Evolutionary conservation across 2,797 vertebrate genomes (phyloP), one percentile per base, ranked within the genome.

Genomic region (Diglossa cyanea): DNA sequence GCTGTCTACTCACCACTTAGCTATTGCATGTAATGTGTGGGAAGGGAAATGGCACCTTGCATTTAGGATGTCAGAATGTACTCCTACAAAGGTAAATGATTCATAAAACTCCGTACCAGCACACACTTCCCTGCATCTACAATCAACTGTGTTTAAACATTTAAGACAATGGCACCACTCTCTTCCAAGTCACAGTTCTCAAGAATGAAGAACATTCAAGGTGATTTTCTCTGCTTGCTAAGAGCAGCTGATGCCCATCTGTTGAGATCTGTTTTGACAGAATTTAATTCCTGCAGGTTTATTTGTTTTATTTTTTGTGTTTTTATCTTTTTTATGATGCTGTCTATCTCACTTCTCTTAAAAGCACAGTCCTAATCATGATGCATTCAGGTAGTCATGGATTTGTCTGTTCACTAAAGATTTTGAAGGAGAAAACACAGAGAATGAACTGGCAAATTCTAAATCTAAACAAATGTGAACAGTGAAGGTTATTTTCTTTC

Each of bases 31-130:
- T 57, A 76, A 44, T 10, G 39, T 45, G 48, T 77, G 65, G 83
- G 72, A 92, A 90, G 40, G n/a, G 45, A 90, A 93, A 79, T 6
- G 4, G 55, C 81, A 81, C 15, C 44, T 31, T 85, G 40, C 42
- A 61, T 65, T 94, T 73, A 67, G 71, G 57, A 82, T 61, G 71
- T 61, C 77, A 92, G 76, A 57, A 90, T 66, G 75, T 72, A 80
- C 67, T 82, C 88, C 72, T 74, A 18, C 45, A 94, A 70, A 87
- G n/a, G 67, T 85, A 95, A 90, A 92, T 73, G 17, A 89, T 95
- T 95, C 61, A 94, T 92, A 89, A 58, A 92, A 87, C 74, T 62
- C 53, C 9, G 0, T 13, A 40, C 7, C 39, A 76, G 31, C 1
- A 8, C 89, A 80, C 26, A 15, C 28, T 75, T 89, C 25, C 33